Evolutionary conservation across 1,140 invertebrate species (phyloP), one percentile per base, ranked within the genome.

Genomic region (Lepidurus packardi): DNA sequence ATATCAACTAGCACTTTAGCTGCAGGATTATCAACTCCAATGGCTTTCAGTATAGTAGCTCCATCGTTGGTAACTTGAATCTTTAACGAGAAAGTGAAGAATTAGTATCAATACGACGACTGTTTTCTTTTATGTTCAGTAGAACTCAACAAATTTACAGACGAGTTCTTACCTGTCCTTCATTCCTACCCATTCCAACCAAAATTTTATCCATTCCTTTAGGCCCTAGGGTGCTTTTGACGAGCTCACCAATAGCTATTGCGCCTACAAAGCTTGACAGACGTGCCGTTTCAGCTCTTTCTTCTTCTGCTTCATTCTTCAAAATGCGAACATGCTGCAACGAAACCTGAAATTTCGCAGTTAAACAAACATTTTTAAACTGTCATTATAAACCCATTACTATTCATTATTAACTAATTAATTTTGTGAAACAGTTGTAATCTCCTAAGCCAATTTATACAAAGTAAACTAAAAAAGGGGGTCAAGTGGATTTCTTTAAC

Each of bases 121-220:
- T 21, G 45, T 79, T 24, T 47, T 25, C 2, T n/a, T n/a, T n/a
- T 34, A 77, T 77, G 13, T 16, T 11, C 7, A 44, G 1, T 21
- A 75, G 11, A 21, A 25, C 43, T 1, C 3, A 13, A 11, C 16
- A 16, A 25, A 75, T 7, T 1, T 7, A n/a, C 1, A 43, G 3
- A 7, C 11, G 24, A 47, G 16, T 10, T 47, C 75, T 76, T 79
- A 83, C 82, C 80, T 82, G 86, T 65, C 96, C 94, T 82, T 91
- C 89, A 84, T 91, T 92, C 81, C 93, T 89, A 21, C 94, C 92
- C 82, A 90, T 88, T 73, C 93, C 90, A n/a, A 97, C 91, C 10
- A 99, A 87, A 83, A 99, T 98, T 89, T 99, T 99, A 85, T 99
- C 98, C 98, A 99, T 99, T 84, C 98, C 98, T 87, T 99, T 99